Base-by-base conservation (phyloP, 2,797 vertebrate species). In the Mormyrops attenuatus region DNA sequence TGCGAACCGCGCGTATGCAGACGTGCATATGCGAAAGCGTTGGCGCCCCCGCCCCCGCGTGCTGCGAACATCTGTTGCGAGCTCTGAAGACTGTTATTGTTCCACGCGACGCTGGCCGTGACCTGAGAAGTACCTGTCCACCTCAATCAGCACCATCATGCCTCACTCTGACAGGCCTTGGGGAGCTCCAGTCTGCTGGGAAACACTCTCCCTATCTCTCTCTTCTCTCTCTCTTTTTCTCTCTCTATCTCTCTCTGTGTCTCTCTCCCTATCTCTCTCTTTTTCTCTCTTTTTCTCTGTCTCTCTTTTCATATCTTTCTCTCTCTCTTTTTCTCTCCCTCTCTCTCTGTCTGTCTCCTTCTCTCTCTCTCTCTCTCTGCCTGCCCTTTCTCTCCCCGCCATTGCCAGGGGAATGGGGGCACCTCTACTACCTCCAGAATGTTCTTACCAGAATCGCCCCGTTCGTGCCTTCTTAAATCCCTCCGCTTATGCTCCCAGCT, bases 51-150 rank as follows among this genome's bases (percentile, higher is more conserved):
- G 63, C 89, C 55, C 90, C 90, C 90, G 94, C 93, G 93, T 92
- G 91, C 89, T 92, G 44, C 92, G 91, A 94, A 93, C 94, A 93
- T 92, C 87, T 91, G 92, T 92, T 90, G 91, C 92, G 92, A 91
- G 89, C 90, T 44, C 66, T 84, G 49, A 84, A 84, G 80, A n/a
- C 66, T 82, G 77, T 66, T 89, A 30, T 89, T 69, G 92, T 93
- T 94, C 92, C 90, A 82, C 90, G 91, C 93, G 89, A 94, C 93
- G 92, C 93, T 93, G 94, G 93, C 94, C 93, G 89, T 91, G 92
- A 94, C 94, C 94, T 95, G 94, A 94, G 95, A 95, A 95, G 94
- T 95, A 95, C 94, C 95, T 95, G 95, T 96, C 95, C 89, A 95
- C 94, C 94, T 94, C 94, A 95, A 96, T 96, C 95, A 95, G 94